Evolutionary conservation across 64 coral and sea anemone species (phyloP).

Genomic region (Montipora capricornis): DNA sequence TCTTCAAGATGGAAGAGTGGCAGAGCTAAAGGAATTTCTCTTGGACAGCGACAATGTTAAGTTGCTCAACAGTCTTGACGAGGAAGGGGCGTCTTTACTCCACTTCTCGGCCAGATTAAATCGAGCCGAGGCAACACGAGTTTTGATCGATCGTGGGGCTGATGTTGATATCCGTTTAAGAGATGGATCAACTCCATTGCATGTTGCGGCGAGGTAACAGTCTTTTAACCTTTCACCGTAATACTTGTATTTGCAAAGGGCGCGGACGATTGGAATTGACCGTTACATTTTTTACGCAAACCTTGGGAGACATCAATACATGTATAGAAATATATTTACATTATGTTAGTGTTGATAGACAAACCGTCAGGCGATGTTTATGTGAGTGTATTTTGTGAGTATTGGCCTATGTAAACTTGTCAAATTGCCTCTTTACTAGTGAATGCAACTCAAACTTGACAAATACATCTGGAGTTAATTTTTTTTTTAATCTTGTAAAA

Average conservation of each 20-base stretch:
- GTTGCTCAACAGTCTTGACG: conserved; percentile 40
- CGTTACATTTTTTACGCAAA: too few relatives aligned
- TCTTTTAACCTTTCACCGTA: background rate
- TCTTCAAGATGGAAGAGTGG: conserved; percentile 25
- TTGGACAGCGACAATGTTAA: background rate
- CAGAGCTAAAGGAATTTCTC: conserved; percentile 10
- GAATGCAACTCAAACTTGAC: too few relatives aligned
- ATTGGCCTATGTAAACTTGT: too few relatives aligned
- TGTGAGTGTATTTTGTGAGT: too few relatives aligned
- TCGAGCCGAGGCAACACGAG: conserved; percentile 49
- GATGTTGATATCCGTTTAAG: conserved; percentile 42
- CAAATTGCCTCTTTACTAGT: too few relatives aligned
- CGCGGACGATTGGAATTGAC: too few relatives aligned
- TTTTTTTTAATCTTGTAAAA: too few relatives aligned
- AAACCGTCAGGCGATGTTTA: too few relatives aligned
- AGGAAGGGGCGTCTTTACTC: conserved; percentile 37
- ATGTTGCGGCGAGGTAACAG: conserved; percentile 80
- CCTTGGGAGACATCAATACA: too few relatives aligned
- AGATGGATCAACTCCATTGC: conserved; percentile 73
- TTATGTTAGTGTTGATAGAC: too few relatives aligned
- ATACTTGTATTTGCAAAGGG: background rate
- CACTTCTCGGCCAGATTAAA: conserved; percentile 64
- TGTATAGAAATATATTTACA: too few relatives aligned
- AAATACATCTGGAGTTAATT: too few relatives aligned
- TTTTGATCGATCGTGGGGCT: conserved; percentile 74